Percentiles rank a stretch among this genome's conserved stretches.
phyloP scores from a whole-genome alignment of 2,797 vertebrate genomes.

The Anomalospiza imberbis region DNA sequence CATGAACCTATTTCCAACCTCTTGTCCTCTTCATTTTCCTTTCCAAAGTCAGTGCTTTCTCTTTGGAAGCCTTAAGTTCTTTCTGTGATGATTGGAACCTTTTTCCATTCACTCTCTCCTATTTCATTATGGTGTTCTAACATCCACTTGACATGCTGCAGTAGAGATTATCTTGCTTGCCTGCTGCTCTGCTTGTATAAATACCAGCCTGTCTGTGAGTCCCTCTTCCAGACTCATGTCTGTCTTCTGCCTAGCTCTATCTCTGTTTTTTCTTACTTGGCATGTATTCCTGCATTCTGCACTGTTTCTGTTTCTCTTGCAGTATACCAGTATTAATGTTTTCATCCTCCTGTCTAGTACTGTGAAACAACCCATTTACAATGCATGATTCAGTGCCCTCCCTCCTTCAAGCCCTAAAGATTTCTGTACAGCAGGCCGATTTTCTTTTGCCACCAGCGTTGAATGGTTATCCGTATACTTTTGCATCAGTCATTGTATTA shows the following conservation, averaged over 20 bases:
- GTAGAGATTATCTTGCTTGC: constrained; percentile 12
- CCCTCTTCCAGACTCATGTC: not conserved
- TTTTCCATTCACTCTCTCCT: not conserved
- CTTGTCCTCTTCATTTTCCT: not conserved
- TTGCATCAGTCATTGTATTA: not conserved
- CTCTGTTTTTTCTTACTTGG: not conserved
- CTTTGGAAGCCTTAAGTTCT: not conserved
- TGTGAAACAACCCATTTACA: not conserved
- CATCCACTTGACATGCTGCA: not conserved
- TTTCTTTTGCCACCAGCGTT: not conserved
- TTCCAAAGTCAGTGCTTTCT: not conserved
- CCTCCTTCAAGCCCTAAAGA: not conserved
- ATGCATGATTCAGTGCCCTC: not conserved
- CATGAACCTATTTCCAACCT: not conserved
- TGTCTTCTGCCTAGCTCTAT: not conserved
- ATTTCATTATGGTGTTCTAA: not conserved
- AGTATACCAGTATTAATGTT: not conserved
- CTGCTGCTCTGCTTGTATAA: not conserved
- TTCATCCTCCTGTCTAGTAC: not conserved
- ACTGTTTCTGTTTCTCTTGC: not conserved
- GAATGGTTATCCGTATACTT: not conserved
- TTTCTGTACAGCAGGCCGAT: not conserved
- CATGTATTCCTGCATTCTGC: not conserved
- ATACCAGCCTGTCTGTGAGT: not conserved
- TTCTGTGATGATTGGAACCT: not conserved